Percentiles rank a stretch among this genome's conserved stretches.
Evolutionary conservation across 2,797 vertebrate genomes (phyloP).

Genomic region (Sebastes vulpes): DNA sequence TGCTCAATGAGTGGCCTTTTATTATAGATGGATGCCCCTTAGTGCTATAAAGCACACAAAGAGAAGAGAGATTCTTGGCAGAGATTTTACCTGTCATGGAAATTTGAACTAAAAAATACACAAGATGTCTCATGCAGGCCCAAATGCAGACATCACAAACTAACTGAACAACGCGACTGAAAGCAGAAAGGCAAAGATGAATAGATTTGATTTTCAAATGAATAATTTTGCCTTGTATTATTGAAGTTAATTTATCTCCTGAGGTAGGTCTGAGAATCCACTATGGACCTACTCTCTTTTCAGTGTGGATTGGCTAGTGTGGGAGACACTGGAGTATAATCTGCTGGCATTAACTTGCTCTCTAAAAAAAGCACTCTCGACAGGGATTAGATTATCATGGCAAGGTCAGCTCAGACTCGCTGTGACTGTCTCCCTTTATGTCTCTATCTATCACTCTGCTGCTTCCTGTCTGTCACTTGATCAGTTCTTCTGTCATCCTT

Average conservation of each 20-base stretch:
- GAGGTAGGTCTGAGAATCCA: conserved; percentile 38
- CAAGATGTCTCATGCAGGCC: not conserved
- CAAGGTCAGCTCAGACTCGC: conserved; percentile 85
- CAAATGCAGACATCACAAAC: conserved; percentile 7
- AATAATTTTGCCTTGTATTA: not conserved
- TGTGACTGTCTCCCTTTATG: conserved; percentile 73
- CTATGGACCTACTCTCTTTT: conserved; percentile 61
- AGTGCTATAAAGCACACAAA: conserved; percentile 40
- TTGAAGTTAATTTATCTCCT: conserved; percentile 9
- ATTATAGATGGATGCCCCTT: conserved; percentile 58
- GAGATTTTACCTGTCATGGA: conserved; percentile 33
- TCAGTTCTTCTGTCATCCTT: conserved; percentile 3
- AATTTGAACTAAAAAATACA: conserved; percentile 5
- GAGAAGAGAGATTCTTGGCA: conserved; percentile 12
- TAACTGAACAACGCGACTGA: not conserved
- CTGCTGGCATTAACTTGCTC: conserved; percentile 89
- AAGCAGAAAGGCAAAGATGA: conserved; percentile 10
- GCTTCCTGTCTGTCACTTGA: conserved; percentile 56
- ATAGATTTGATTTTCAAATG: not conserved
- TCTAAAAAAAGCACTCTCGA: conserved; percentile 90
- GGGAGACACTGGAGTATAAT: conserved; percentile 87
- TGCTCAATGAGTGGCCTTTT: conserved; percentile 81
- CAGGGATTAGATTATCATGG: conserved; percentile 90
- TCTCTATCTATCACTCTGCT: conserved; percentile 60
- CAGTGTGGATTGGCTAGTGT: conserved; percentile 80